Evolutionary conservation across 1,140 invertebrate genomes (phyloP).

Genomic region (Lordiphosa mommai): DNA sequence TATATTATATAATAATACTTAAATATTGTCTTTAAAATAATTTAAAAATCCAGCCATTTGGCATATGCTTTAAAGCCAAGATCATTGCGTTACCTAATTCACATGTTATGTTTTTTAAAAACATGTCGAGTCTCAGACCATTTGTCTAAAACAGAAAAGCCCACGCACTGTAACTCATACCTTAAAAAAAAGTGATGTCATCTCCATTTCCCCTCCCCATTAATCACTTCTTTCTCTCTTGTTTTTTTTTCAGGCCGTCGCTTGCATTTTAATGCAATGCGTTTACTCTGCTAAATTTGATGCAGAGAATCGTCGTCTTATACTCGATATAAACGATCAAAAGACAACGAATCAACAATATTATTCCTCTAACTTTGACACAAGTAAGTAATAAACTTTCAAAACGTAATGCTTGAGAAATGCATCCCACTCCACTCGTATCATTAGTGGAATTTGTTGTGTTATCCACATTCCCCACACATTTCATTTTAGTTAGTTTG

Average conservation of each 20-base stretch:
- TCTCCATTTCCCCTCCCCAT: conserved; percentile 11
- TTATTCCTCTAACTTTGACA: conserved; percentile 85
- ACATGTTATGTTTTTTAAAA: too few relatives aligned
- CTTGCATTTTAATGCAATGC: conserved; percentile 78
- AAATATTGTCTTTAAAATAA: too few relatives aligned
- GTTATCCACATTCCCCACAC: background rate
- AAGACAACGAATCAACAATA: conserved; percentile 85
- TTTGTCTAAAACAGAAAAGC: too few relatives aligned
- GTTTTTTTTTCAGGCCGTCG: conserved; percentile 53
- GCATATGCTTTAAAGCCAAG: too few relatives aligned
- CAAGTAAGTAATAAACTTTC: conserved; percentile 81
- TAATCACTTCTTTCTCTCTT: conserved; percentile 20
- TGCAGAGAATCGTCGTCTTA: conserved; percentile 80
- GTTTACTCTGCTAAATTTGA: conserved; percentile 71
- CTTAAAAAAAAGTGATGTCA: conserved; percentile 34
- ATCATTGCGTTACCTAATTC: too few relatives aligned
- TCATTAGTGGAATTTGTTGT: background rate
- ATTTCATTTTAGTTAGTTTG: conserved; percentile 9
- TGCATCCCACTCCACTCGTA: conserved; percentile 23
- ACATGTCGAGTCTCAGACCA: too few relatives aligned
- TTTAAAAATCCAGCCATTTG: too few relatives aligned
- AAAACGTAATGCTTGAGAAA: conserved; percentile 18
- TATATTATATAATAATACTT: too few relatives aligned
- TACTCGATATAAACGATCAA: conserved; percentile 84
- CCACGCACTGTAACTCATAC: background rate